A percentile compares a stretch with the other conserved stretches of the same genome.
These are phyloP conservation scores for Epinotia bilunana DNA, from an alignment of 2,888 invertebrate species.

Conservation along the genomic window DNA sequence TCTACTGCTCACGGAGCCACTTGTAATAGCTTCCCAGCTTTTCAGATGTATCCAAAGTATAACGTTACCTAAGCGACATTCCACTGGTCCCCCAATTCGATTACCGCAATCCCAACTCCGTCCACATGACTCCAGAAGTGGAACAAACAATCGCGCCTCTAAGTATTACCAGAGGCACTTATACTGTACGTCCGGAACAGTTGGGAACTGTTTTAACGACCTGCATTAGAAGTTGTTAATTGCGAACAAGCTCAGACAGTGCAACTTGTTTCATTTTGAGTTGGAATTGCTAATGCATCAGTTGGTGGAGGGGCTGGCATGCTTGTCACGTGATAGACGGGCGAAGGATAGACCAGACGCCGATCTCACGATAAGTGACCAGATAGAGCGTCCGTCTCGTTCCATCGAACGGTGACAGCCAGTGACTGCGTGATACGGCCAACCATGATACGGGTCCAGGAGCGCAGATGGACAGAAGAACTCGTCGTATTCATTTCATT, in stretches of 20 bases:
- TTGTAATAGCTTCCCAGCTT: too few relatives aligned
- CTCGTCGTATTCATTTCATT: too few relatives aligned
- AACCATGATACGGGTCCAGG: too few relatives aligned
- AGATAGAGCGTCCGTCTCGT: too few relatives aligned
- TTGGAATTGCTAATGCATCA: constrained; percentile 1
- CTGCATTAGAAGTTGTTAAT: constrained; percentile 12
- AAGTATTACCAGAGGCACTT: constrained; percentile 16
- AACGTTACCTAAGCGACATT: background rate
- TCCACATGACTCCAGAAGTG: background rate
- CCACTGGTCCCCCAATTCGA: background rate
- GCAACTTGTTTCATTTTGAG: constrained; percentile 4
- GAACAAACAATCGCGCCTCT: constrained; percentile 1
- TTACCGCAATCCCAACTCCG: background rate
- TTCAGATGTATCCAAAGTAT: too few relatives aligned
- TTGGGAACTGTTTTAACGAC: constrained; percentile 3
- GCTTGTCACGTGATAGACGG: background rate
- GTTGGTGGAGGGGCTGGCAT: background rate
- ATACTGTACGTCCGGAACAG: background rate
- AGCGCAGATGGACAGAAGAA: too few relatives aligned
- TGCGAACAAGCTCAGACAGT: background rate
- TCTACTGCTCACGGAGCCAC: too few relatives aligned
- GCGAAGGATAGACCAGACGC: too few relatives aligned
- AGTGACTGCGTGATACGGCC: too few relatives aligned
- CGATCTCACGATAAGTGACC: too few relatives aligned
- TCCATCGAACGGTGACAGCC: too few relatives aligned